phyloP scores from a whole-genome alignment of 2,888 invertebrate genomes.

The Zootermopsis nevadensis region DNA sequence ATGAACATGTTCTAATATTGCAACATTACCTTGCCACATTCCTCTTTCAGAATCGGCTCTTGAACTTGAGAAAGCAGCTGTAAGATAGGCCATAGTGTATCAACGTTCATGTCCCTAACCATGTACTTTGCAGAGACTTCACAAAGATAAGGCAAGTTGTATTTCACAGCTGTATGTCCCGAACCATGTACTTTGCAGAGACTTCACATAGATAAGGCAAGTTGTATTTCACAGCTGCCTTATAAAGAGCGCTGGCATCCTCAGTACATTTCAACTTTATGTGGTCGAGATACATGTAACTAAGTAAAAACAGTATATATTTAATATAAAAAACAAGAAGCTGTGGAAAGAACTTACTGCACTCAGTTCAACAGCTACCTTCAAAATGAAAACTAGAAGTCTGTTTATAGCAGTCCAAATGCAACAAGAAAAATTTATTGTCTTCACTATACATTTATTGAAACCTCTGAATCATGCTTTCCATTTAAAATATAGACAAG shows the following conservation, averaged over 20 bases:
- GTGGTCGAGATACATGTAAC: conserved; percentile 43
- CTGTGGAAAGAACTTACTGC: no score
- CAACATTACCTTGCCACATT: conserved; percentile 42
- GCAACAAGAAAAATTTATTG: no score
- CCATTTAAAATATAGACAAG: no score
- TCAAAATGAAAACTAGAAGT: no score
- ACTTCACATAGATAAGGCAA: conserved; percentile 39
- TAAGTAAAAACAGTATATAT: background rate
- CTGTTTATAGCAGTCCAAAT: no score
- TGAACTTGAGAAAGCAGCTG: conserved; percentile 28
- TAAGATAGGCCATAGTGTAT: conserved; percentile 29
- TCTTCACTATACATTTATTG: no score
- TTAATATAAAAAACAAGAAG: no score
- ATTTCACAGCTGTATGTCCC: conserved; percentile 27
- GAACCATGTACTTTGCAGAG: conserved; percentile 23
- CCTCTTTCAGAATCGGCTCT: conserved; percentile 38
- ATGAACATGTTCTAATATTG: no score
- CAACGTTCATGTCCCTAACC: conserved; percentile 32
- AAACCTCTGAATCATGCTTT: no score
- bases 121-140: conserved; percentile 27
- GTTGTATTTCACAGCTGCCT: conserved; percentile 25
- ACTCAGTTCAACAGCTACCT: no score
- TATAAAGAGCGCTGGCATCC: conserved; percentile 35
- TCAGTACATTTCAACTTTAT: conserved; percentile 18
- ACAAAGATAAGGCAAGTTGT: conserved; percentile 33